Evolutionary conservation across 2,113 vertebrate species (phyloP).

Genomic region (Chlorodrepanis virens): DNA sequence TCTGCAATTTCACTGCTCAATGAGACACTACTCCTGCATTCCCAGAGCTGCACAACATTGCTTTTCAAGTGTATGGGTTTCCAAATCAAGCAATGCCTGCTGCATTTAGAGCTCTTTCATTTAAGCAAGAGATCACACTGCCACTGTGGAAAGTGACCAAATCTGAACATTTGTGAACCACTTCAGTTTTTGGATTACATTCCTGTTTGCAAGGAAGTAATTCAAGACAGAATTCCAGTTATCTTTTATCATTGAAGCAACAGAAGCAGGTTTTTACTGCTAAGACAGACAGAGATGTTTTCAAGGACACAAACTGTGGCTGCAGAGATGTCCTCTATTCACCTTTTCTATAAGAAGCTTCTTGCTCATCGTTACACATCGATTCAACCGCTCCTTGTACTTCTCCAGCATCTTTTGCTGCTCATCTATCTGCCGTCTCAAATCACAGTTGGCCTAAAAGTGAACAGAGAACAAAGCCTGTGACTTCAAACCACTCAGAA

Average conservation of each 20-base stretch:
- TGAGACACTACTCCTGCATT: background rate
- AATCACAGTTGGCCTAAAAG: constrained; percentile 92
- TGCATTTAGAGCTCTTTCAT: background rate
- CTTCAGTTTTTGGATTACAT: background rate
- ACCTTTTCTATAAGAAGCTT: constrained; percentile 99
- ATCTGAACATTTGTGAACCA: background rate
- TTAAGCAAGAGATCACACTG: background rate
- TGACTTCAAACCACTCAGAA: background rate
- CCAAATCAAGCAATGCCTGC: background rate
- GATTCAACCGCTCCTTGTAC: constrained; percentile 97
- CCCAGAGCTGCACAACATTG: background rate
- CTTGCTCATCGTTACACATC: constrained; percentile 99
- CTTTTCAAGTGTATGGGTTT: background rate
- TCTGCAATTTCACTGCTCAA: background rate
- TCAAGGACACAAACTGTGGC: background rate
- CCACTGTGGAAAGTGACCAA: background rate
- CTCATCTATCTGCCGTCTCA: constrained; percentile 96
- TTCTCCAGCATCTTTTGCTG: constrained; percentile 98
- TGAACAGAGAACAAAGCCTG: background rate
- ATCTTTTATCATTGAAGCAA: background rate
- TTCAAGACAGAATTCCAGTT: background rate
- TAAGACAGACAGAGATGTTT: background rate
- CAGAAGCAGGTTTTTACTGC: background rate
- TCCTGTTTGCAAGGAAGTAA: background rate
- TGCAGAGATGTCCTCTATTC: background rate